Evolutionary conservation across 1,140 invertebrate species (phyloP).

Genomic region (Dendrolimus kikuchii): DNA sequence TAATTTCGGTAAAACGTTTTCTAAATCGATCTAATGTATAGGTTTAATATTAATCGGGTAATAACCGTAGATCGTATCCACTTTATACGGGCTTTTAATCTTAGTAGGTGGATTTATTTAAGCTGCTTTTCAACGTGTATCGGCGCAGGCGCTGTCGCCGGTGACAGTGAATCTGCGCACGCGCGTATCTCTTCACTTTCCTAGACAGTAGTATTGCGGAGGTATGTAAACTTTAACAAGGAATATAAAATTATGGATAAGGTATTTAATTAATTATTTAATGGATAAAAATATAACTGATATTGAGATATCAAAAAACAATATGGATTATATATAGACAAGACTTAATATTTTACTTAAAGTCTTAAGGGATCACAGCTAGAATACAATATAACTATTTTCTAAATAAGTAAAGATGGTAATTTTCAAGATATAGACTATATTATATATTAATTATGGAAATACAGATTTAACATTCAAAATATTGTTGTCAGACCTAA

Average conservation of each 20-base stretch:
- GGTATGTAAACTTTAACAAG: slow-evolving; percentile 20
- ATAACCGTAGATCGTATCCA: slow-evolving; percentile 37
- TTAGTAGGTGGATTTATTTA: slow-evolving; percentile 62
- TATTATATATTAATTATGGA: too few species aligned
- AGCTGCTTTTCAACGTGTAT: slow-evolving; percentile 32
- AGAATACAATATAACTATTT: too few species aligned
- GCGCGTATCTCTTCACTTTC: slow-evolving; percentile 37
- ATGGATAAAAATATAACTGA: too few species aligned
- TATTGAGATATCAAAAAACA: too few species aligned
- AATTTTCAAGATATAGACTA: too few species aligned
- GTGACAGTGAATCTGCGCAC: slow-evolving; percentile 31
- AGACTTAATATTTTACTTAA: too few species aligned
- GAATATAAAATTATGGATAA: not conserved
- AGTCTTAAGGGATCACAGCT: too few species aligned
- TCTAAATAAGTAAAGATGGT: too few species aligned
- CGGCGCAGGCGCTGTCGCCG: slow-evolving; percentile 25
- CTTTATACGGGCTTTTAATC: slow-evolving; percentile 54
- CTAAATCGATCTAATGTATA: not conserved
- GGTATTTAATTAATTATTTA: too few species aligned
- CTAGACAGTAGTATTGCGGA: slow-evolving; percentile 20
- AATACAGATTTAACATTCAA: too few species aligned
- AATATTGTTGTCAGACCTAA: too few species aligned
- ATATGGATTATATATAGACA: too few species aligned
- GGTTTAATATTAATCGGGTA: slow-evolving; percentile 34
- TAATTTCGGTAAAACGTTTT: not conserved